These are phyloP conservation scores for Drosophila pandora DNA, from an alignment of 1,140 invertebrate genomes.

Conservation along the genomic window DNA sequence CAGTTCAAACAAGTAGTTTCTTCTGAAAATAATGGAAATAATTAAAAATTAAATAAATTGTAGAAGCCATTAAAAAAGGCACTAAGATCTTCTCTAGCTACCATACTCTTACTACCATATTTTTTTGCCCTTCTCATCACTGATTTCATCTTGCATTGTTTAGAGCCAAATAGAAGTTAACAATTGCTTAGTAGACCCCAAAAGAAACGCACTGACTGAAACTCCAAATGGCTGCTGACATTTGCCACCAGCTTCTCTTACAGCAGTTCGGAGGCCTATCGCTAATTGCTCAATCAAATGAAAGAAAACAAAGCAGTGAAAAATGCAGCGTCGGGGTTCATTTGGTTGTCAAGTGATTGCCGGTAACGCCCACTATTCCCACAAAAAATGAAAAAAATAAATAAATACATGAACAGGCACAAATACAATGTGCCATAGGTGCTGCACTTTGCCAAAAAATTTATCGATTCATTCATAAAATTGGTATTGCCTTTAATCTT, in stretches of 20 bases:
- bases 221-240: constrained; percentile 29
- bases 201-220: constrained; percentile 9
- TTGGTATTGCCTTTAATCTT: constrained; percentile 32
- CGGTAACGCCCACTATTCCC: constrained; percentile 24
- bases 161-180: constrained; percentile 30
- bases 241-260: constrained; percentile 24
- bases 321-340: constrained; percentile 17
- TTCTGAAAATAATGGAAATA: background rate
- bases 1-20: no score
- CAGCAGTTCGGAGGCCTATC: background rate
- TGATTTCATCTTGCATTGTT: background rate
- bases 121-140: background rate
- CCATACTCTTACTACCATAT: background rate
- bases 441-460: constrained; percentile 35
- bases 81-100: background rate
- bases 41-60: background rate
- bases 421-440: background rate
- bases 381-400: constrained; percentile 1
- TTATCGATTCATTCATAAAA: constrained; percentile 66
- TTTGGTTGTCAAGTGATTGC: constrained; percentile 28
- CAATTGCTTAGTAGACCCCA: constrained; percentile 18
- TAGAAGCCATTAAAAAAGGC: no score
- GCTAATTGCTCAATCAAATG: constrained; percentile 46
- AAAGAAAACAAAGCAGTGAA: constrained; percentile 27
- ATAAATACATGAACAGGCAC: background rate